Evolutionary conservation across 2,888 invertebrate genomes (phyloP).

Genomic region (Anticlea derivata): DNA sequence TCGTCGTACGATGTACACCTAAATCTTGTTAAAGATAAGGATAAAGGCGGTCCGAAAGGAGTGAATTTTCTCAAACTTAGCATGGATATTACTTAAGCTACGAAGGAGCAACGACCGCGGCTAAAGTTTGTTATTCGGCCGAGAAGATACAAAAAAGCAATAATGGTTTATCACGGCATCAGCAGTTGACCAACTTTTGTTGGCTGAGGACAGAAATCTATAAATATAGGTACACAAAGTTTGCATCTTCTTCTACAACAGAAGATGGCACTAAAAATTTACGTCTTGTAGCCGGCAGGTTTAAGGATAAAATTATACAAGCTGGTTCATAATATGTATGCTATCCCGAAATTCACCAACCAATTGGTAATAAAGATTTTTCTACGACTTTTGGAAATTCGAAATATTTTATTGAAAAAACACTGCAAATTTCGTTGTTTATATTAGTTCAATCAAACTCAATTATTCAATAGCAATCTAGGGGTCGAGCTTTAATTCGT

Average conservation of each 20-base stretch:
- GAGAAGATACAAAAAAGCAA: conserved; percentile 56
- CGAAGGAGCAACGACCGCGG: conserved; percentile 58
- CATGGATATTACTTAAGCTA: conserved; percentile 51
- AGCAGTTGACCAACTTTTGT: conserved; percentile 40
- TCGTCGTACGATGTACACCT: conserved; percentile 45
- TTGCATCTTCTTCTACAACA: conserved; percentile 24
- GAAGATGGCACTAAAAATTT: background rate
- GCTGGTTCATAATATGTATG: too few species aligned
- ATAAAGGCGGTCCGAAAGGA: conserved; percentile 34
- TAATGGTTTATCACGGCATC: conserved; percentile 56
- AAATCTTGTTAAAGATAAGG: conserved; percentile 40
- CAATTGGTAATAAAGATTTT: too few species aligned
- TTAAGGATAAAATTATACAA: too few species aligned
- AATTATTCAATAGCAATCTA: too few species aligned
- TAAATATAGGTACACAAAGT: conserved; percentile 62
- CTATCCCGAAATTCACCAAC: too few species aligned
- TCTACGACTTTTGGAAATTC: too few species aligned
- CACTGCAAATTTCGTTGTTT: too few species aligned
- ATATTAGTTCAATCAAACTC: too few species aligned
- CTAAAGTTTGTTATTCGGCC: conserved; percentile 50
- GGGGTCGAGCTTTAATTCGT: too few species aligned
- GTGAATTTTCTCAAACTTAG: conserved; percentile 16
- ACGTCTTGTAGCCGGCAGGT: background rate
- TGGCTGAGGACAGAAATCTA: conserved; percentile 52
- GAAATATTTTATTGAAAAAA: too few species aligned